Percentiles rank a stretch among this genome's conserved stretches.
phyloP scores from a whole-genome alignment of 2,888 invertebrate species.

The Fragum sueziense region DNA sequence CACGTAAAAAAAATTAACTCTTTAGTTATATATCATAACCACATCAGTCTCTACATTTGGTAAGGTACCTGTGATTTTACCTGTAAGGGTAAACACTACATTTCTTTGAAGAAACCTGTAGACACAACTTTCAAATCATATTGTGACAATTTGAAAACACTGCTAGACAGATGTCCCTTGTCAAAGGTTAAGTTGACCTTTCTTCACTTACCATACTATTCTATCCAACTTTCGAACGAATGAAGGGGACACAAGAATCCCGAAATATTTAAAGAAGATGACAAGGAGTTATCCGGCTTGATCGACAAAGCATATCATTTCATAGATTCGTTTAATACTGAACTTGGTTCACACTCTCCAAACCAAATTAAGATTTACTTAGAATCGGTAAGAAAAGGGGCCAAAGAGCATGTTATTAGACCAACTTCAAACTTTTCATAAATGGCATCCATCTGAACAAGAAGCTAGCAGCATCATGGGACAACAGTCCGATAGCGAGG shows the following conservation, averaged over 20 bases:
- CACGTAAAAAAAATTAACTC: not conserved
- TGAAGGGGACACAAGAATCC: constrained; percentile 14
- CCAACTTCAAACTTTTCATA: constrained; percentile 3
- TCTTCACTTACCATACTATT: constrained; percentile 11
- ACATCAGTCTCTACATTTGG: too few species aligned
- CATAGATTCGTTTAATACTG: not conserved
- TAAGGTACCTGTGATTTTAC: too few species aligned
- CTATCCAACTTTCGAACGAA: constrained; percentile 11
- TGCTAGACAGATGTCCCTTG: not conserved
- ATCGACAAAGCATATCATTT: not conserved
- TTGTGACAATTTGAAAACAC: constrained; percentile 1
- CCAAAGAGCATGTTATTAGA: not conserved
- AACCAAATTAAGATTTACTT: not conserved
- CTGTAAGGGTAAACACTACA: too few species aligned
- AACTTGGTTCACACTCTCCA: constrained; percentile 4
- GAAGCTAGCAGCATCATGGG: too few species aligned
- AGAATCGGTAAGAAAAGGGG: not conserved
- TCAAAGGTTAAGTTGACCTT: not conserved
- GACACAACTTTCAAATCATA: not conserved
- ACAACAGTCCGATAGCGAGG: too few species aligned
- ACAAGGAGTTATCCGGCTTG: not conserved
- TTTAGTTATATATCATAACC: too few species aligned
- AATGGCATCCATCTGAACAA: too few species aligned
- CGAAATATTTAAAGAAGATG: constrained; percentile 12
- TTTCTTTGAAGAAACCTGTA: too few species aligned